A percentile compares a stretch with the other conserved stretches of the same genome.
Evolutionary conservation across 2,113 vertebrate species (phyloP).

Genomic region (Lanius ludovicianus): DNA sequence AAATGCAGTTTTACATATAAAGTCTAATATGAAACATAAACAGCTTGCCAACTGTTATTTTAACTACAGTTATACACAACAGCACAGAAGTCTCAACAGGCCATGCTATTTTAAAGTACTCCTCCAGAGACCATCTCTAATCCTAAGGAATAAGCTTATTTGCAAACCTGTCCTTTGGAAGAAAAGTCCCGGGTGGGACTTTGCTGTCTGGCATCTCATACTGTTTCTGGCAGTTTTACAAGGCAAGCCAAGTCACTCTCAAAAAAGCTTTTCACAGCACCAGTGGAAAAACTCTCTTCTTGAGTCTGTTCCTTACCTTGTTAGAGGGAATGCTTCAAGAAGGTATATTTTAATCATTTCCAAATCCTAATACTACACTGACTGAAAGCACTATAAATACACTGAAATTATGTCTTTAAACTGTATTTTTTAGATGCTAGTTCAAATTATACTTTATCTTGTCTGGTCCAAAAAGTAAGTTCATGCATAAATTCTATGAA

Average conservation of each 20-base stretch:
- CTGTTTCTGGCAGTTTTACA: neutral
- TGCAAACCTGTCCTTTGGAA: neutral
- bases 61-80: neutral
- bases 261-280: neutral
- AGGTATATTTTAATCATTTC: neutral
- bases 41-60: neutral
- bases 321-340: neutral
- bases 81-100: neutral
- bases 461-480: neutral
- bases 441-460: neutral
- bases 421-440: neutral
- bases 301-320: neutral
- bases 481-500: neutral
- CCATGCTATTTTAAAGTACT: neutral
- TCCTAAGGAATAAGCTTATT: constrained; percentile 3
- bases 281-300: neutral
- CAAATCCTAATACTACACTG: neutral
- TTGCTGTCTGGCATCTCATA: neutral
- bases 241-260: neutral
- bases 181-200: neutral
- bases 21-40: neutral
- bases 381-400: neutral
- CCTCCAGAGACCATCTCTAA: neutral
- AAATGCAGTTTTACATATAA: neutral
- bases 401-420: neutral